A percentile compares a stretch with the other conserved stretches of the same genome.
Evolutionary conservation across 2,113 vertebrate genomes (phyloP).

Genomic region (Tyto alba): DNA sequence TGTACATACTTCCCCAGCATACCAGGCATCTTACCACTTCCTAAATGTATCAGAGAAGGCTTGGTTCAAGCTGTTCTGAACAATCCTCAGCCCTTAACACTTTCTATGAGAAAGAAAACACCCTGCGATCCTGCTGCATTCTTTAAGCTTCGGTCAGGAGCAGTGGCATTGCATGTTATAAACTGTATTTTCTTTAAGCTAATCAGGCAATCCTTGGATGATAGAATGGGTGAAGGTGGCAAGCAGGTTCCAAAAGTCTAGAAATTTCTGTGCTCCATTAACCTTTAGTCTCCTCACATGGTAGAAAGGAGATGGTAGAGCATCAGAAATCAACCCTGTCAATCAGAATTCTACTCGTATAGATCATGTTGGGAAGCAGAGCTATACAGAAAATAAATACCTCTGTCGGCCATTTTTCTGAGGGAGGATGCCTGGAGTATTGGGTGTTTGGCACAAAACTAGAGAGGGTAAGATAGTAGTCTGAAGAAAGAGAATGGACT

Average conservation of each 20-base stretch:
- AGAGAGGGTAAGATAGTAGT: background rate
- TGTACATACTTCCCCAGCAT: background rate
- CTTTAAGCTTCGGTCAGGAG: background rate
- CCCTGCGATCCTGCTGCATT: fast-evolving
- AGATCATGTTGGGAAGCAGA: background rate
- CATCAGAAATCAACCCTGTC: background rate
- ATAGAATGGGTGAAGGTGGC: background rate
- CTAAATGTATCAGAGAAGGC: background rate
- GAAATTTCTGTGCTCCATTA: background rate
- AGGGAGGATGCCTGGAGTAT: background rate
- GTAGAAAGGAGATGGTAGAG: background rate
- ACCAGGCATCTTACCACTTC: background rate
- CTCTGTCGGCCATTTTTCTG: background rate
- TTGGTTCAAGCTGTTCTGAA: background rate
- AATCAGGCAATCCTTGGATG: background rate
- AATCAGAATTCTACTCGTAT: background rate
- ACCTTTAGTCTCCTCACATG: background rate
- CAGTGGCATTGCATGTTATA: background rate
- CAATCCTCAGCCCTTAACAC: background rate
- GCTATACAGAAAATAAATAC: background rate
- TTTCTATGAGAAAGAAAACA: background rate
- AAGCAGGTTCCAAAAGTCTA: background rate
- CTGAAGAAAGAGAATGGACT: background rate
- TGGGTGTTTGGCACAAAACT: background rate
- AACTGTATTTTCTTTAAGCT: background rate